Conservation (phyloP, 2,888 invertebrate species). For the Cephalotes varians region DNA sequence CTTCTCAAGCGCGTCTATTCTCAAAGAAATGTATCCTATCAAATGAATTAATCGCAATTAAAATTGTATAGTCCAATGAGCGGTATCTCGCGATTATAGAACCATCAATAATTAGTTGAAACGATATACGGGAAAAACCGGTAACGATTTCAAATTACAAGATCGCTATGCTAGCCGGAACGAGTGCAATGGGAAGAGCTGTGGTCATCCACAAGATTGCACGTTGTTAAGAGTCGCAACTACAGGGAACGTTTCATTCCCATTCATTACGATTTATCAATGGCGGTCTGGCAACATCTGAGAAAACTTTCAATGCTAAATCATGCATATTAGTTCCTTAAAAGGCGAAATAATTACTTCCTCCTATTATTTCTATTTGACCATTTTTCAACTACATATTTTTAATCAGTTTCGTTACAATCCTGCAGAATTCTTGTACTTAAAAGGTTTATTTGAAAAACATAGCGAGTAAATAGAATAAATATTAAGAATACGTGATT, state of each 20-base stretch:
- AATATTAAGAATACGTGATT: not conserved
- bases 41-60: not conserved
- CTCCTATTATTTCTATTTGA: not conserved
- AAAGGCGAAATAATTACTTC: not conserved
- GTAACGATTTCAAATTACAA: conserved; percentile 57
- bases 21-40: not conserved
- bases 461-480: not conserved
- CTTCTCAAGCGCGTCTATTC: not conserved
- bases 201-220: conserved; percentile 82
- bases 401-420: not conserved
- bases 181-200: conserved; percentile 57
- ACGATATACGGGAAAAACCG: conserved; percentile 6
- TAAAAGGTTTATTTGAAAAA: not conserved
- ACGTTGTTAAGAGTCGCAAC: conserved; percentile 68
- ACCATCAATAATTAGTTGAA: conserved; percentile 1
- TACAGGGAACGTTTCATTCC: conserved; percentile 67
- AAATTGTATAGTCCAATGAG: not conserved
- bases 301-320: conserved; percentile 11
- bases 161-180: conserved; percentile 37
- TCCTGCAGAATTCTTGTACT: not conserved
- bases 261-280: conserved; percentile 70
- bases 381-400: not conserved
- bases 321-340: not conserved
- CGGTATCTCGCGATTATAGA: not conserved
- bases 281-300: conserved; percentile 58